Evolutionary conservation across 1,140 invertebrate genomes (phyloP).

Genomic region (Euschistus heros): DNA sequence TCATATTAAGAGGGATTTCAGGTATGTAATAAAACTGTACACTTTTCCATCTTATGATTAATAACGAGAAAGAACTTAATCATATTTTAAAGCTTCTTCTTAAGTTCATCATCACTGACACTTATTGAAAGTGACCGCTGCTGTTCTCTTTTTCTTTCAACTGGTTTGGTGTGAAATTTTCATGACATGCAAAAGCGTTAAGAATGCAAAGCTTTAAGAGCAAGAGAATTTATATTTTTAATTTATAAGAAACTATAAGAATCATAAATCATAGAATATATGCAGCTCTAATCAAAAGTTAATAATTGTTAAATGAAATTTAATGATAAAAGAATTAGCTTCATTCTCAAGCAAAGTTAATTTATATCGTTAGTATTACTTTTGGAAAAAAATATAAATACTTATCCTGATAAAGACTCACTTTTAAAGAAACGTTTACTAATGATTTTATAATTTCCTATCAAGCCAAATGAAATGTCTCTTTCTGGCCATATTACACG

Average conservation of each 20-base stretch:
- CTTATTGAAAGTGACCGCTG: no score
- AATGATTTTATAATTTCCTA: neutral
- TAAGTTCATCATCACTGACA: no score
- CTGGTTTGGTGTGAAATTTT: neutral
- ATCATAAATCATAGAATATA: no score
- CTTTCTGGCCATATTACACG: conserved; percentile 8
- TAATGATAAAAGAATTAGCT: neutral
- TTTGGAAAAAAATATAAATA: neutral
- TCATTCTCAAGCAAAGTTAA: conserved; percentile 13
- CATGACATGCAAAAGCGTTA: conserved; percentile 10
- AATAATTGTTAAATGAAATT: neutral
- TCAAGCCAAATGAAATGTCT: no score
- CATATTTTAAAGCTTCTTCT: no score
- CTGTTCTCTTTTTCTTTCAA: no score
- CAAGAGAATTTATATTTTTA: neutral
- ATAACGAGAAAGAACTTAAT: no score
- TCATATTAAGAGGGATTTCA: no score
- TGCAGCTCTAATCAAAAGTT: no score
- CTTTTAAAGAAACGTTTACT: neutral
- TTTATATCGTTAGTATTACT: neutral
- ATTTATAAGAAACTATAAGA: no score
- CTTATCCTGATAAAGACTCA: neutral
- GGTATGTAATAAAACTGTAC: no score
- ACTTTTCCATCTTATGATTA: no score
- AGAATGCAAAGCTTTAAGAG: conserved; percentile 12